Evolutionary conservation across 2,113 vertebrate species (phyloP).

Genomic region (Chascanopsetta lugubris): DNA sequence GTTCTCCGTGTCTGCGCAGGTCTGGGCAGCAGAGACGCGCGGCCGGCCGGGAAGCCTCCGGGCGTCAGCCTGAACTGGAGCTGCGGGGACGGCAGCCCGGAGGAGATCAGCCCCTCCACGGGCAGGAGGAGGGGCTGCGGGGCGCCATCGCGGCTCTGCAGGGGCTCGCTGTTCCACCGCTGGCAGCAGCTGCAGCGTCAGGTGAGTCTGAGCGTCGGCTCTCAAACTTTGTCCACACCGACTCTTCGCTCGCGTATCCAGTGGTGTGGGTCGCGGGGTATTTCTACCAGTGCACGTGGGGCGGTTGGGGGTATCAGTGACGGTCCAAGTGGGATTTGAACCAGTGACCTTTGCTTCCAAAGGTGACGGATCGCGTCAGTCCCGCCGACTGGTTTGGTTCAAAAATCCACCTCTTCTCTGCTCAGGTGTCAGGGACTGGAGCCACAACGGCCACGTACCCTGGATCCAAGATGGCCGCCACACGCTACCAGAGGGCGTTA

Average conservation of each 20-base stretch:
- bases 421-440: not conserved
- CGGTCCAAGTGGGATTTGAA: too few relatives aligned
- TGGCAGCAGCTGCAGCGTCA: slow-evolving; percentile 62
- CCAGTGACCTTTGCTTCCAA: too few relatives aligned
- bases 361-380: too few relatives aligned
- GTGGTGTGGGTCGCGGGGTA: too few relatives aligned
- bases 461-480: slow-evolving; percentile 51
- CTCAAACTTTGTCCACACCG: too few relatives aligned
- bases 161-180: slow-evolving; percentile 32
- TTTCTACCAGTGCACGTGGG: too few relatives aligned
- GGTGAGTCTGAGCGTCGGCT: slow-evolving; percentile 42
- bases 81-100: slow-evolving; percentile 38
- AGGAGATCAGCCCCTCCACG: slow-evolving; percentile 59
- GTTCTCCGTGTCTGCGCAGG: slow-evolving; percentile 29
- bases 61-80: slow-evolving; percentile 65
- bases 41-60: slow-evolving; percentile 33
- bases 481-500: slow-evolving; percentile 54
- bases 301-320: too few relatives aligned
- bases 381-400: too few relatives aligned
- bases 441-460: not conserved
- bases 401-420: not conserved
- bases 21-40: slow-evolving; percentile 41
- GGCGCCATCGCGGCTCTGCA: slow-evolving; percentile 64
- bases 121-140: slow-evolving; percentile 38
- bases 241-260: too few relatives aligned